Conservation (phyloP, 2,113 vertebrate genomes). For the Dipodomys ordii region DNA sequence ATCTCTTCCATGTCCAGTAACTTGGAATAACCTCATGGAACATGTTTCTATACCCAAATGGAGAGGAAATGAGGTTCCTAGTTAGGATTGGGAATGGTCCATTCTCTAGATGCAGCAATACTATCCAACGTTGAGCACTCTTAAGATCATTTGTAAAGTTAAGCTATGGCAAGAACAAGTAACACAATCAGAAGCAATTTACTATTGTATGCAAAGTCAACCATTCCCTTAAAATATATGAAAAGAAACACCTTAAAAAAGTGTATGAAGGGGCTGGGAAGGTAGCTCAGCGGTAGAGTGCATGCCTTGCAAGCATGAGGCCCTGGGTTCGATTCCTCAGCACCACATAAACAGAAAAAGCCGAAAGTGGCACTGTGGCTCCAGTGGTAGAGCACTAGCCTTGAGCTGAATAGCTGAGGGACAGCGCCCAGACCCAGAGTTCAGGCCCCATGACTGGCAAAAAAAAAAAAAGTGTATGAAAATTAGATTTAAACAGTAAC, state of each 20-base stretch:
- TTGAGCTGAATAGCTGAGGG: too few species aligned
- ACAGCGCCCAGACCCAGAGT: too few species aligned
- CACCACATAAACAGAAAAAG: too few species aligned
- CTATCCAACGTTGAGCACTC: not conserved
- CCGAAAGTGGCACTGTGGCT: too few species aligned
- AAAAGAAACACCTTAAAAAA: not conserved
- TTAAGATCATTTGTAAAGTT: conserved; percentile 18
- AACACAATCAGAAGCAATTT: not conserved
- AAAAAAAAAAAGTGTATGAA: not conserved
- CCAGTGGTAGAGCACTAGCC: too few species aligned
- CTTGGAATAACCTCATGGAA: not conserved
- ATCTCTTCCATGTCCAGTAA: not conserved
- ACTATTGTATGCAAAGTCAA: not conserved
- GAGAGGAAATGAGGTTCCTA: not conserved
- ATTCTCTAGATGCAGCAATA: not conserved
- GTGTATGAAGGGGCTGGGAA: not conserved
- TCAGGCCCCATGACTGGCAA: too few species aligned
- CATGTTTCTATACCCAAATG: conserved; percentile 11
- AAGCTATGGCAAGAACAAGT: not conserved
- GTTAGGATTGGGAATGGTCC: not conserved
- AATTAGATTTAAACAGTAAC: not conserved
- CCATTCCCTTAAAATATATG: not conserved
- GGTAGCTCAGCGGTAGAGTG: too few species aligned
- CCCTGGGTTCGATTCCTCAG: too few species aligned
- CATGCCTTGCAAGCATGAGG: too few species aligned